Evolutionary conservation across 2,113 vertebrate genomes (phyloP), one percentile per base, ranked within the genome.

Genomic region (Uropsilus gracilis): DNA sequence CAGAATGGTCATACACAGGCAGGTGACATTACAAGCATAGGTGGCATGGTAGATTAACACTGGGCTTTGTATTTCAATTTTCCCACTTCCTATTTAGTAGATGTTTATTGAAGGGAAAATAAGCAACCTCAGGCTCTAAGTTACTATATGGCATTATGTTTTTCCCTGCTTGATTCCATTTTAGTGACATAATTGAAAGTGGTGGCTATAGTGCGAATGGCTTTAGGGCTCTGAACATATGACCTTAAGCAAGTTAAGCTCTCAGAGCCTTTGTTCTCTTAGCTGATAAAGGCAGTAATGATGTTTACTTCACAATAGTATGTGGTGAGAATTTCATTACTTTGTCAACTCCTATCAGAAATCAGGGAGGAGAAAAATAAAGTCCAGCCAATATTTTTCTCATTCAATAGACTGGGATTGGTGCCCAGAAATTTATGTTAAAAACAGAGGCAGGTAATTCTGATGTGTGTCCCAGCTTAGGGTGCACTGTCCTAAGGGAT

Each of bases 311-410:
- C 48, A 34, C 4, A 66, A n/a, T n/a, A 76, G 24, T 30, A 75
- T 30, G n/a, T 82, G 26, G 57, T 63, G 18, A 57, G 46, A 46
- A 86, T 84, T 89, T 66, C 84, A 61, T 68, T 9, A 37, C 69
- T 76, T 85, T 86, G 44, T 66, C 57, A 12, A 72, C 9, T 24
- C 18, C 30, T 46, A 75, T 76, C 39, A 46, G 26, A 66, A 20
- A 80, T 92, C 69, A 80, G 75, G 44, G 64, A 86, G 7, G 69
- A 91, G 55, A 71, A 7, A 34, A 90, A 26, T 42, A 86, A 89
- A 94, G n/a, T 32, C 39, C 69, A 83, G 78, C 42, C 48, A 90
- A 32, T 59, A 26, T 72, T 91, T 96, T 71, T 84, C 26, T 94
- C 48, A 46, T 55, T 83, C 28, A 44, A n/a, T 66, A 86, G 50